Base-by-base conservation (phyloP, 2,113 vertebrate genomes). In the Coracopsis vasa region DNA sequence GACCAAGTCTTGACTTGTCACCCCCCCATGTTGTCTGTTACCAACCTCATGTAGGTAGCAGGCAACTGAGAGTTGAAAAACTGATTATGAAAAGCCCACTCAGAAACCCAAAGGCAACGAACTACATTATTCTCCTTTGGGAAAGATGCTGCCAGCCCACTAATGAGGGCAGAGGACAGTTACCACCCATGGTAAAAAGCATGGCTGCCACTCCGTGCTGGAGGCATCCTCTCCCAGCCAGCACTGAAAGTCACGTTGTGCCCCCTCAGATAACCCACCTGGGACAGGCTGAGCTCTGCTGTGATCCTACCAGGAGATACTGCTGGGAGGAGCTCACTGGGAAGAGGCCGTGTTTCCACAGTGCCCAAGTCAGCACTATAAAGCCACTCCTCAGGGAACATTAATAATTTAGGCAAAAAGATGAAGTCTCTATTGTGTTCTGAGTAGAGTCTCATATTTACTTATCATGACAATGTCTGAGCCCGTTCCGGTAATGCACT, bases 391-490 rank as follows among this genome's bases (percentile, higher is more conserved):
- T 78, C 65, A 10, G 90, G 88, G 89, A 85, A 71, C 80, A 91
- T 95, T 33, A 84, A 94, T 94, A 83, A 94, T 95, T 94, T 56
- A 93, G 87, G 87, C 41, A 53, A 80, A 65, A 61, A 88, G 64
- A 72, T 86, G 50, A 77, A 93, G 35, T 41, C 72, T 90, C 79
- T 51, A 44, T 96, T 96, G 90, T 94, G 90, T 73, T 77, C 84
- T 48, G 71, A 35, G 74, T 6, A 86, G 71, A 82, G 39, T 86
- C 80, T 31, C 7, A 3, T 67, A 11, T 84, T 89, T 86, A 58
- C 41, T 89, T 84, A 44, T 67, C 86, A 54, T 0, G 21, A 64
- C 80, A 77, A 70, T 2, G 75, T 58, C 92, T 73, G 79, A 92
- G 92, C n/a, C 53, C 92, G 58, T 83, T 94, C 92, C 11, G 2